phyloP scores from a whole-genome alignment of 2,113 vertebrate genomes.

The Puntigrus tetrazona region DNA sequence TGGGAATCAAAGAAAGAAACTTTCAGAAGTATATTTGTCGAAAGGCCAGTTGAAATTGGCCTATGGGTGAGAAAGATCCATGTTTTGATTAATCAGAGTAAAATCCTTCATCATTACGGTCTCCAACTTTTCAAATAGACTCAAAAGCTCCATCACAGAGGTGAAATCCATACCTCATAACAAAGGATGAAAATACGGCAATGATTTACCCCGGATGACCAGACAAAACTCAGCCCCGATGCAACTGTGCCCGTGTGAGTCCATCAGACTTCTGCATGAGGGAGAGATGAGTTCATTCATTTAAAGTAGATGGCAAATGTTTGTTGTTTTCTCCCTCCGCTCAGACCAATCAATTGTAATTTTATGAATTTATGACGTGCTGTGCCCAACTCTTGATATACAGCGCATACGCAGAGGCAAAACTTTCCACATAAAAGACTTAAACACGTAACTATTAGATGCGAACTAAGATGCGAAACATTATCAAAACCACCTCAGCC shows the following conservation, averaged over 20 bases:
- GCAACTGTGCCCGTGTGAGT: conserved; percentile 33
- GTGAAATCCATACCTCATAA: conserved; percentile 40
- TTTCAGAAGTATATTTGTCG: conserved; percentile 13
- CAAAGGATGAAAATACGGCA: conserved; percentile 36
- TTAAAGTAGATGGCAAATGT: conserved; percentile 66
- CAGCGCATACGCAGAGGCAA: neutral
- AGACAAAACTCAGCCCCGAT: conserved; percentile 20
- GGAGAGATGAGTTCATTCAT: conserved; percentile 70
- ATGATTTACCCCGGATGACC: conserved; percentile 33
- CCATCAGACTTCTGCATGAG: conserved; percentile 33
- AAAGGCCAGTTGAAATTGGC: conserved; percentile 30
- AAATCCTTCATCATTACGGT: conserved; percentile 33
- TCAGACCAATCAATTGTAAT: conserved; percentile 73
- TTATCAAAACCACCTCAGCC: neutral
- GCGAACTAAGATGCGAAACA: neutral
- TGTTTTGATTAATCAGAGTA: conserved; percentile 37
- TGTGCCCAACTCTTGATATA: neutral
- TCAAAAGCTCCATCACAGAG: conserved; percentile 20
- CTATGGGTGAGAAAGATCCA: conserved; percentile 26
- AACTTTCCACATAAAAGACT: neutral
- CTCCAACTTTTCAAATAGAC: conserved; percentile 22
- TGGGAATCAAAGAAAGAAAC: neutral
- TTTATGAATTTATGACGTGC: conserved; percentile 47
- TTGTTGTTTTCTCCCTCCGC: conserved; percentile 62
- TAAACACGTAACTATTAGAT: neutral